Evolutionary conservation across 2,113 vertebrate species (phyloP), one percentile per base, ranked within the genome.

Genomic region (Rhinoptilus africanus): DNA sequence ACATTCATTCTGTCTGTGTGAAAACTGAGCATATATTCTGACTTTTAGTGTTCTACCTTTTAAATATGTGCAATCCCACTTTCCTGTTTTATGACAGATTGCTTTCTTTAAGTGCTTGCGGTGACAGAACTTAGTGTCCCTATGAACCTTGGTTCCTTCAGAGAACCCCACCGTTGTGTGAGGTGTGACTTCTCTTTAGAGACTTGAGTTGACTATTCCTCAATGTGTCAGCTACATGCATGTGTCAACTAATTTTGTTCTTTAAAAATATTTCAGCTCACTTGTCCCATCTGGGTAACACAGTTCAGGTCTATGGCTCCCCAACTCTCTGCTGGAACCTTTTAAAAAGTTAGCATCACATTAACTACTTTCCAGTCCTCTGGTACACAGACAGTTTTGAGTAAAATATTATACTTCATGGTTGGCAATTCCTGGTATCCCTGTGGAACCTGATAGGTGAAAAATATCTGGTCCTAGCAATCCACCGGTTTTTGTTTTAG

Each of bases 121-220:
- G 6, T 39, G 24, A 5, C 59, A 59, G 24, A 92, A 68, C 16
- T 68, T 4, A 2, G 17, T 35, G 54, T n/a, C 6, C 5, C 26
- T 51, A 5, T 0, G 1, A 68, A 30, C 9, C 11, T 17, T 2
- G 1, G 5, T 24, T 72, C 28, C 48, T 54, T 54, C 53, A 56
- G 35, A 39, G 17, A 86, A 22, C 2, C 9, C 14, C 15, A 15
- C 4, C 24, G 14, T 67, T 79, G 4, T 37, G 24, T 57, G 43
- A 82, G 14, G 12, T 47, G 20, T 45, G 15, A 34, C 12, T 91
- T 63, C 26, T n/a, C 22, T 84, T 77, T 37, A 45, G 22, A 75
- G 73, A 69, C 12, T 28, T 51, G 43, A 5, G 5, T 43, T 51
- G 48, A n/a, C 13, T 56, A 72, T 56, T 87, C 23, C 20, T 47